These are phyloP conservation scores for Cairina moschata DNA, from an alignment of 2,113 vertebrate species.

Conservation along the genomic window DNA sequence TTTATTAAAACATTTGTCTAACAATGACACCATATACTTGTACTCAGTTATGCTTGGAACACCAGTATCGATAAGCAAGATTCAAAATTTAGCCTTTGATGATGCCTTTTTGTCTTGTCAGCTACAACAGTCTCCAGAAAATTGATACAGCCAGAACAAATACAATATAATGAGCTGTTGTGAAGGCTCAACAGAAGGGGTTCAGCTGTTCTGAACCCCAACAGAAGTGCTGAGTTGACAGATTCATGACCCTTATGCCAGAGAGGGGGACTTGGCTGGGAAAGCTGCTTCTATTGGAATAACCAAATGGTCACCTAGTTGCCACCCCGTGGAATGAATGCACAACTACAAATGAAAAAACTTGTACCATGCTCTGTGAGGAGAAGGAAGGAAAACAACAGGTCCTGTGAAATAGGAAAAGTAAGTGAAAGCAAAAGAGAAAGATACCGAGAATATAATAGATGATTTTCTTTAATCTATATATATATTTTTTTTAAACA, in stretches of 20 bases:
- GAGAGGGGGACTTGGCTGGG: neutral
- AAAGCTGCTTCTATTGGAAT: constrained; percentile 9
- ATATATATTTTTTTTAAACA: neutral
- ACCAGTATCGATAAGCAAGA: neutral
- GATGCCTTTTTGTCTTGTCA: neutral
- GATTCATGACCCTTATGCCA: neutral
- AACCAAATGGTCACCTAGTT: neutral
- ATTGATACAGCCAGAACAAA: neutral
- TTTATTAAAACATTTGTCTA: neutral
- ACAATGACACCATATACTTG: neutral
- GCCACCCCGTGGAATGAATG: constrained; percentile 9
- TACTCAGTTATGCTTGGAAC: neutral
- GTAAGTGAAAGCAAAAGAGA: neutral
- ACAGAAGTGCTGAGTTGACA: neutral
- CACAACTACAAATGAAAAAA: neutral
- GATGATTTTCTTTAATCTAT: neutral
- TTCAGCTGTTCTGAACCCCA: neutral
- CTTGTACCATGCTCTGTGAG: neutral
- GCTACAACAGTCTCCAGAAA: neutral
- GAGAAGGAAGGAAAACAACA: neutral
- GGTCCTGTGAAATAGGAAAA: neutral
- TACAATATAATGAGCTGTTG: neutral
- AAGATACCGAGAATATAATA: neutral
- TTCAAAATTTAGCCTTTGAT: neutral
- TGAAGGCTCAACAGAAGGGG: neutral